Percentiles rank a stretch among this genome's conserved stretches.
phyloP scores from a whole-genome alignment of 2,113 vertebrate species.

The Microcebus ravelobensis region DNA sequence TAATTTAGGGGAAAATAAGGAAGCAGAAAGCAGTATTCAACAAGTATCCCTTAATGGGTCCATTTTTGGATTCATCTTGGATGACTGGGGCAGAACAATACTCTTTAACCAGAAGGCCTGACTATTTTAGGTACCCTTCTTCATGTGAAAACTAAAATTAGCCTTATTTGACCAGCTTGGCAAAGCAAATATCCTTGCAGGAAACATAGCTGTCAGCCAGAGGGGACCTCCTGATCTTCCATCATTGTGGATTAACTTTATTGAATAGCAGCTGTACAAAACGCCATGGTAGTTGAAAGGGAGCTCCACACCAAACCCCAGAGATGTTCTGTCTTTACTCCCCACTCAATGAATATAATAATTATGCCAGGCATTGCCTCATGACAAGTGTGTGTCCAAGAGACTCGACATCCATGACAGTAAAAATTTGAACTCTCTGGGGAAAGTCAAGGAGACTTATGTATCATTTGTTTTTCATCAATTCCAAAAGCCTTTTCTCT shows the following conservation, averaged over 20 bases:
- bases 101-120: neutral
- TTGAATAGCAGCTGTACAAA: slow-evolving; percentile 27
- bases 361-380: slow-evolving; percentile 21
- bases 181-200: slow-evolving; percentile 54
- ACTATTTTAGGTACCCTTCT: neutral
- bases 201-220: neutral
- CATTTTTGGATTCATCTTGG: neutral
- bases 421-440: slow-evolving; percentile 29
- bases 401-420: slow-evolving; percentile 37
- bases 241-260: slow-evolving; percentile 51
- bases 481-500: slow-evolving; percentile 20
- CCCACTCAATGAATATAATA: slow-evolving; percentile 16
- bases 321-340: slow-evolving; percentile 19
- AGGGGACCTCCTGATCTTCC: neutral
- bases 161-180: neutral
- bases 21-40: neutral
- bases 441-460: slow-evolving; percentile 14
- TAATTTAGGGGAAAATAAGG: slow-evolving; percentile 30
- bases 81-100: neutral
- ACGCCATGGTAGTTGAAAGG: slow-evolving; percentile 37
- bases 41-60: neutral
- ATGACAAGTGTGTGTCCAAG: slow-evolving; percentile 9
- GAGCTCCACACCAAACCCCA: neutral
- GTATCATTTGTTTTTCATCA: slow-evolving; percentile 53
- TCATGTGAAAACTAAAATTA: slow-evolving; percentile 40